Percentiles rank a stretch among this genome's conserved stretches.
phyloP scores from a whole-genome alignment of 2,888 invertebrate genomes.

The Coenonympha glycerion region DNA sequence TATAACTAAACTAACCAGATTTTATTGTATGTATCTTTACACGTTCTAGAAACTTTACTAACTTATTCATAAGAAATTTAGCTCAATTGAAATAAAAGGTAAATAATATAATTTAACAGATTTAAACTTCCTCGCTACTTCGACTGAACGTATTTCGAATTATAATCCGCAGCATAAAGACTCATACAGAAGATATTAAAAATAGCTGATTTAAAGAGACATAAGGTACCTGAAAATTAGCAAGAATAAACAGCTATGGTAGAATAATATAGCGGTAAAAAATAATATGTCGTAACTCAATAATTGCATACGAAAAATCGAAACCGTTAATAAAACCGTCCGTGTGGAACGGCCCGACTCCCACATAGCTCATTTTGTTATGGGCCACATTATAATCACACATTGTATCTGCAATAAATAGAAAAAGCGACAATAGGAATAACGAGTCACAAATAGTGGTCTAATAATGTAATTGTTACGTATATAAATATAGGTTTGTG shows the following conservation, averaged over 20 bases:
- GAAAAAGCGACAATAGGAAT: slow-evolving; percentile 74
- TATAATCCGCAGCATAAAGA: too few species aligned
- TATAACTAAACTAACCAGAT: too few species aligned
- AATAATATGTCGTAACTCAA: slow-evolving; percentile 5
- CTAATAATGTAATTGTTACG: slow-evolving; percentile 73
- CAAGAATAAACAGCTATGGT: not conserved
- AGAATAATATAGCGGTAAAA: not conserved
- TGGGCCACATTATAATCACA: slow-evolving; percentile 71
- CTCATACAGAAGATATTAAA: too few species aligned
- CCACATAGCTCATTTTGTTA: slow-evolving; percentile 66
- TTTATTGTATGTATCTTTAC: too few species aligned
- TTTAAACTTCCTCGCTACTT: too few species aligned
- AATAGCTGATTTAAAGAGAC: too few species aligned
- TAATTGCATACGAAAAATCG: slow-evolving; percentile 28
- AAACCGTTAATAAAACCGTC: slow-evolving; percentile 39
- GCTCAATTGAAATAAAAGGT: too few species aligned
- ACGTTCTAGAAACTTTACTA: too few species aligned
- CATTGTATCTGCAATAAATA: slow-evolving; percentile 71
- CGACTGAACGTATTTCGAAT: too few species aligned
- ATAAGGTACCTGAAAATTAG: not conserved
- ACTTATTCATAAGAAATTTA: too few species aligned
- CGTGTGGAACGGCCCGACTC: slow-evolving; percentile 59
- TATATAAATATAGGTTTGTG: slow-evolving; percentile 67
- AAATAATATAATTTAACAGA: too few species aligned
- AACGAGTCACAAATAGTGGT: slow-evolving; percentile 69